A percentile compares a stretch with the other conserved stretches of the same genome.
phyloP scores from a whole-genome alignment of 2,888 invertebrate genomes.

The Micropterix aruncella region DNA sequence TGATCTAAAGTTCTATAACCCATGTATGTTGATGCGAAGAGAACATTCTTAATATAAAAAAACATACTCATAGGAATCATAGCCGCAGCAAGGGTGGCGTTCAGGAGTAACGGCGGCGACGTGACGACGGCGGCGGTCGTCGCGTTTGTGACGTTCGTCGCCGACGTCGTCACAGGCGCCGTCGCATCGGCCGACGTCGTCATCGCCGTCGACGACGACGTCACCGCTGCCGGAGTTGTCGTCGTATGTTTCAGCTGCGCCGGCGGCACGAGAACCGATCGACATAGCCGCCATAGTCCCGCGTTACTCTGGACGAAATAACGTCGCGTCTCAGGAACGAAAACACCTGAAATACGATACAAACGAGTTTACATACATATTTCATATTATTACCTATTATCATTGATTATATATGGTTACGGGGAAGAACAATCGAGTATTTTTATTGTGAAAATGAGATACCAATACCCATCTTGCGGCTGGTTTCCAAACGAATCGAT shows the following conservation, averaged over 20 bases:
- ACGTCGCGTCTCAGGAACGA: slow-evolving; percentile 35
- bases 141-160: slow-evolving; percentile 12
- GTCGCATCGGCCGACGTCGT: slow-evolving; percentile 13
- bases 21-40: no score
- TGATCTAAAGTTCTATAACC: no score
- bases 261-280: slow-evolving; percentile 25
- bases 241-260: slow-evolving; percentile 1
- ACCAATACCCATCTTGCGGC: no score
- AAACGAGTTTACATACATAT: not conserved
- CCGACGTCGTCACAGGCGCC: slow-evolving; percentile 10
- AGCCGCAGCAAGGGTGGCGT: slow-evolving; percentile 6
- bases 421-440: no score
- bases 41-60: no score
- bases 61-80: slow-evolving; percentile 10
- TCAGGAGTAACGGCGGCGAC: slow-evolving; percentile 3
- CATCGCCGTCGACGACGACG: slow-evolving; percentile 14
- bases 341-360: slow-evolving; percentile 32
- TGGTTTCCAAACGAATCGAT: no score
- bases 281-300: slow-evolving; percentile 55
- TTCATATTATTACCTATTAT: slow-evolving; percentile 7
- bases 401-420: slow-evolving; percentile 13
- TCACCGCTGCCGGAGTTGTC: slow-evolving; percentile 10
- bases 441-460: no score
- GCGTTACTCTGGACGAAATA: slow-evolving; percentile 53
- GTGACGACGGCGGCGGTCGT: no score